Conservation (phyloP, 2,113 vertebrate genomes). For the Empidonax alnorum region DNA sequence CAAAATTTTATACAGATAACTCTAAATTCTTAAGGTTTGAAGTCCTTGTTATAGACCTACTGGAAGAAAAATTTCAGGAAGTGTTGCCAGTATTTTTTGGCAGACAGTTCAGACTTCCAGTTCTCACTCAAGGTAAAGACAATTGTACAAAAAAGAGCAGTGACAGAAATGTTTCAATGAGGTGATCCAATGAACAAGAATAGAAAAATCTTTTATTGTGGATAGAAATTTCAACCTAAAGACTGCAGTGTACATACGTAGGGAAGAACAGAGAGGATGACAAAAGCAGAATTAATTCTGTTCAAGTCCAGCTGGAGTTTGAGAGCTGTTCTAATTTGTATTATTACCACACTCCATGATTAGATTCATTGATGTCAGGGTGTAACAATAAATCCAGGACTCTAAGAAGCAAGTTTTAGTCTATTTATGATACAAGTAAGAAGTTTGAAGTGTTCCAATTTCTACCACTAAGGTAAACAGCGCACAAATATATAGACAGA, state of each 20-base stretch:
- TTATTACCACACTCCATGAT: neutral
- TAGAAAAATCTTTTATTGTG: neutral
- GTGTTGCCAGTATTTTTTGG: neutral
- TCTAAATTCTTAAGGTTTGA: neutral
- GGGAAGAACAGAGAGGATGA: neutral
- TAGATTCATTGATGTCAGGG: neutral
- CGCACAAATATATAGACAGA: neutral
- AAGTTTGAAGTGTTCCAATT: neutral
- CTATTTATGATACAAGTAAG: neutral
- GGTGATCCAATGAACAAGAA: neutral
- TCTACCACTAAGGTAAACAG: neutral
- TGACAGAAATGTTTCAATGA: neutral
- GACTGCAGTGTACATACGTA: accelerated
- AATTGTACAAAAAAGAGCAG: neutral
- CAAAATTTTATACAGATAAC: neutral
- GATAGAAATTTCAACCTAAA: neutral
- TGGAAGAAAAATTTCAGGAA: neutral
- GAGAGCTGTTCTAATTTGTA: neutral
- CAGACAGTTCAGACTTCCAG: neutral
- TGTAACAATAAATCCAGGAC: neutral
- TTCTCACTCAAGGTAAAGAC: neutral
- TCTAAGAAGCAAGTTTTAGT: neutral
- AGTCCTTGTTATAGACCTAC: neutral
- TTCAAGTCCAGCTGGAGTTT: neutral
- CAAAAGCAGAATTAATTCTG: neutral